Evolutionary conservation across 2,113 vertebrate species (phyloP).

Genomic region (Cephalopterus ornatus): DNA sequence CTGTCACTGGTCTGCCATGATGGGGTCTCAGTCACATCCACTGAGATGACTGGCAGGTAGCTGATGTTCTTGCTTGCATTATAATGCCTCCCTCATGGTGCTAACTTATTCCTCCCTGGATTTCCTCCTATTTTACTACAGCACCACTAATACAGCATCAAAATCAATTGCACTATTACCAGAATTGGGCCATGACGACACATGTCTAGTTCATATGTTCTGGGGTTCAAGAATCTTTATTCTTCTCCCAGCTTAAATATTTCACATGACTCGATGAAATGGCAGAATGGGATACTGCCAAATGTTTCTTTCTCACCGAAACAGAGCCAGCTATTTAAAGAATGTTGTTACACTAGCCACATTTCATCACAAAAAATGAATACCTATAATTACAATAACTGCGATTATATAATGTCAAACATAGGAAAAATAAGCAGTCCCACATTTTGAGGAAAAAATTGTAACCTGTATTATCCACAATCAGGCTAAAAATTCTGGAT

Average conservation of each 20-base stretch:
- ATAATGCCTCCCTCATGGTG: rapidly evolving
- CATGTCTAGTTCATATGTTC: not conserved
- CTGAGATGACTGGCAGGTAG: not conserved
- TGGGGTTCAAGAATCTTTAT: not conserved
- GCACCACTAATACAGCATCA: not conserved
- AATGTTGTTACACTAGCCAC: not conserved
- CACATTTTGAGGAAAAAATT: not conserved
- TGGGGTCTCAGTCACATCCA: rapidly evolving
- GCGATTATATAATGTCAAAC: conserved; percentile 8
- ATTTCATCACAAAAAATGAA: not conserved
- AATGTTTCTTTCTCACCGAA: not conserved
- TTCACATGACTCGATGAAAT: conserved; percentile 15
- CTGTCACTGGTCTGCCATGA: not conserved
- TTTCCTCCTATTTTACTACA: not conserved
- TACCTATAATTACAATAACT: not conserved
- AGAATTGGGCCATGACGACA: not conserved
- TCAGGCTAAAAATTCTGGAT: not conserved
- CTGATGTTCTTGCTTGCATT: not conserved
- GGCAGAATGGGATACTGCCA: not conserved
- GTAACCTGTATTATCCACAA: not conserved
- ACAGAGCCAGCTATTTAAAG: conserved; percentile 3
- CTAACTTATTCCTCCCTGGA: not conserved
- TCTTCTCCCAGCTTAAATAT: not conserved
- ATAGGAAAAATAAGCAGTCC: not conserved
- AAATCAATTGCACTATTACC: not conserved